Evolutionary conservation across 2,797 vertebrate species (phyloP).

Genomic region (Oreortyx pictus): DNA sequence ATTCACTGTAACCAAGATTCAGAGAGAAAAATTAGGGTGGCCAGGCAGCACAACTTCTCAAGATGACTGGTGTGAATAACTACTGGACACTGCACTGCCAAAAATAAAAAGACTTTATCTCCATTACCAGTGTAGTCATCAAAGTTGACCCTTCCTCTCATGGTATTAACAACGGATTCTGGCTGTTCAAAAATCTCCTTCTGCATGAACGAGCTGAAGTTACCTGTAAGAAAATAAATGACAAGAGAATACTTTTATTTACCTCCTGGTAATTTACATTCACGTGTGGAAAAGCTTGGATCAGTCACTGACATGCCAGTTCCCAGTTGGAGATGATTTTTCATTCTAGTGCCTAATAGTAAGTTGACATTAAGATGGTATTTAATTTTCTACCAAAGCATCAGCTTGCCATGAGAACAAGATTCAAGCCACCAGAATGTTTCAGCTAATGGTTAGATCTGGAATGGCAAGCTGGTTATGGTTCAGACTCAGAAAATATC

Average conservation of each 20-base stretch:
- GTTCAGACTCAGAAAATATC: background rate
- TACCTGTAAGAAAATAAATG: constrained; percentile 80
- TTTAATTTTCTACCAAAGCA: background rate
- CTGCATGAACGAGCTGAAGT: constrained; percentile 99
- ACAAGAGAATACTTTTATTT: background rate
- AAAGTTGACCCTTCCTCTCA: constrained; percentile 99
- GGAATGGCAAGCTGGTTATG: background rate
- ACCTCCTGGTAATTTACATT: background rate
- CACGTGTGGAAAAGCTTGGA: background rate
- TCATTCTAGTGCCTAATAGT: background rate
- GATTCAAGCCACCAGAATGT: background rate
- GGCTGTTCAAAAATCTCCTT: constrained; percentile 99
- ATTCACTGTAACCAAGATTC: constrained; percentile 82
- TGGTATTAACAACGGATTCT: constrained; percentile 98
- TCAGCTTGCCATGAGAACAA: background rate
- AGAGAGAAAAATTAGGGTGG: background rate
- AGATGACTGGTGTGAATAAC: background rate
- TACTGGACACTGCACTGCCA: background rate
- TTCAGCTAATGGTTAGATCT: background rate
- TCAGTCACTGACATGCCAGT: background rate
- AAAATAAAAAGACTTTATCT: background rate
- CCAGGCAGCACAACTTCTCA: background rate
- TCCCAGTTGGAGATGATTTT: background rate
- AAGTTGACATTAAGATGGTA: background rate
- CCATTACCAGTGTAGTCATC: constrained; percentile 92